Conservation (phyloP, 1,140 invertebrate species). For the Panulirus ornatus region DNA sequence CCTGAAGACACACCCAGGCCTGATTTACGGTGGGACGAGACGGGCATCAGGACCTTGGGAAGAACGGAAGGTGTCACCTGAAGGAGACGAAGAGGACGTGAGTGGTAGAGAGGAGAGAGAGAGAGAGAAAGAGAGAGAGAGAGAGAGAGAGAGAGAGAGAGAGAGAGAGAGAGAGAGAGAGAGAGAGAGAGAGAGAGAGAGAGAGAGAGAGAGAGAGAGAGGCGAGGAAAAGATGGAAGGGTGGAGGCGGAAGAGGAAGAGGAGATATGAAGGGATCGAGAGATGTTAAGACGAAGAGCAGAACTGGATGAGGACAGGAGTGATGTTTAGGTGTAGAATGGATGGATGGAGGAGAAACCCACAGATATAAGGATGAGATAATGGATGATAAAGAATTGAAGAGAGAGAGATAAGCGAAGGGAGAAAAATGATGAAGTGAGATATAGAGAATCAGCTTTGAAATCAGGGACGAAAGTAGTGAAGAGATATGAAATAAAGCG, state of each 20-base stretch:
- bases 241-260: background rate
- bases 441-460: background rate
- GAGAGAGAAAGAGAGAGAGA: background rate
- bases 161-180: background rate
- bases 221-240: background rate
- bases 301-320: background rate
- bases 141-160: background rate
- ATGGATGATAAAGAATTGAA: background rate
- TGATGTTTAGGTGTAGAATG: background rate
- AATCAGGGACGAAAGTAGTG: background rate
- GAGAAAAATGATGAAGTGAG: background rate
- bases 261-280: background rate
- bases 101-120: background rate
- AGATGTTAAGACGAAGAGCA: background rate
- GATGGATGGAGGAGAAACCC: background rate
- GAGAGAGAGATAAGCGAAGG: background rate
- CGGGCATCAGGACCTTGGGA: background rate
- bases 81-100: background rate
- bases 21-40: no score
- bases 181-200: background rate
- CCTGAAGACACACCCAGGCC: no score
- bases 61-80: background rate
- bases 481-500: background rate
- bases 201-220: background rate
- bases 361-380: background rate